These are phyloP conservation scores for Rhegmatorhina hoffmannsi DNA, from an alignment of 2,113 vertebrate species.

Conservation along the genomic window DNA sequence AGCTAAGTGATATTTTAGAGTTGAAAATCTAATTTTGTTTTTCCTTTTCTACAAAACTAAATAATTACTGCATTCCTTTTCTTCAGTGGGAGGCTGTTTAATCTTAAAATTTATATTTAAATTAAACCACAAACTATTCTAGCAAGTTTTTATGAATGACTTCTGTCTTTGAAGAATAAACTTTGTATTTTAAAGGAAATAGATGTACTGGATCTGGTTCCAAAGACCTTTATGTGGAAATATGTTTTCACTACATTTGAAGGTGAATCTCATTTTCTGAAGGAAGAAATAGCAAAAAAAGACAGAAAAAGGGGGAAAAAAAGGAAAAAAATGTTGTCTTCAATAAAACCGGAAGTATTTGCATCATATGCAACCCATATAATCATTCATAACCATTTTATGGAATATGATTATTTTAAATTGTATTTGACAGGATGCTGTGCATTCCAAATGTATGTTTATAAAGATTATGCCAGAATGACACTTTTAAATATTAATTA, in stretches of 20 bases:
- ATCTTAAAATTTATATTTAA: neutral
- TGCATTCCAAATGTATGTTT: slow-evolving; percentile 8
- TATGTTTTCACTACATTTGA: neutral
- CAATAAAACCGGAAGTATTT: neutral
- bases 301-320: neutral
- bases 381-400: neutral
- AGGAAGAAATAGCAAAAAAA: neutral
- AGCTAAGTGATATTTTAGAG: neutral
- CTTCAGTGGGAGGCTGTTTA: neutral
- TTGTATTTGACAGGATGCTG: neutral
- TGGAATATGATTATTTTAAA: neutral
- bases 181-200: neutral
- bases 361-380: neutral
- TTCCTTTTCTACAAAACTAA: neutral
- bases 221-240: neutral
- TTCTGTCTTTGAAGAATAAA: neutral
- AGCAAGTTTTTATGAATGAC: neutral
- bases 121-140: neutral
- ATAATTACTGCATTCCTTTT: neutral
- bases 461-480: neutral
- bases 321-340: neutral
- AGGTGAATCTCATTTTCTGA: neutral
- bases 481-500: slow-evolving; percentile 62
- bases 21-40: neutral
- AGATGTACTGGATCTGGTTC: neutral